Conservation (phyloP, 2,888 invertebrate species). For the Dryobota labecula region DNA sequence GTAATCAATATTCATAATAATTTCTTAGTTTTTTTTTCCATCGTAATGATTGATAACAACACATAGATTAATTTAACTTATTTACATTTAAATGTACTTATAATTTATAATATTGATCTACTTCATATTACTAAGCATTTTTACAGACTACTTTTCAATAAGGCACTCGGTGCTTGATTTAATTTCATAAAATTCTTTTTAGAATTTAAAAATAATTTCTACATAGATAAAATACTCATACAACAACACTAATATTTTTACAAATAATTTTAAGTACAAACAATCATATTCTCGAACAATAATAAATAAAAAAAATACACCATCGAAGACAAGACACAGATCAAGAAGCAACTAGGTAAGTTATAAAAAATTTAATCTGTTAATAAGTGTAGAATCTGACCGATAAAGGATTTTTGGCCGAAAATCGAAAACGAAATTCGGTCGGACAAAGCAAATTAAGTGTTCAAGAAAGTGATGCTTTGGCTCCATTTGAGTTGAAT, state of each 20-base stretch:
- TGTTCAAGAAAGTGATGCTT: neutral
- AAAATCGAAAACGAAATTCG: neutral
- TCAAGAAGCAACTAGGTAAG: neutral
- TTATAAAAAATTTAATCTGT: neutral
- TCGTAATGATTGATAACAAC: slow-evolving; percentile 21
- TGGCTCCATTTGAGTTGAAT: neutral
- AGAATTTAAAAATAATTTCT: slow-evolving; percentile 43
- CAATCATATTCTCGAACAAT: neutral
- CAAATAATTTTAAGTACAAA: slow-evolving; percentile 28
- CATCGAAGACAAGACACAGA: neutral
- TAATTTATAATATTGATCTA: slow-evolving; percentile 28
- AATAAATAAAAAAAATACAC: neutral
- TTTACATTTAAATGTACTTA: slow-evolving; percentile 42
- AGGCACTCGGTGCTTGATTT: slow-evolving; percentile 87
- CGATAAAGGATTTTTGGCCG: neutral
- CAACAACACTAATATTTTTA: slow-evolving; percentile 21
- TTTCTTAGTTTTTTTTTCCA: slow-evolving; percentile 5
- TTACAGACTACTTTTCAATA: slow-evolving; percentile 84
- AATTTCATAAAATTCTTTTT: slow-evolving; percentile 43
- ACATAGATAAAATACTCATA: slow-evolving; percentile 16
- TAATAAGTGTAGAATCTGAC: neutral
- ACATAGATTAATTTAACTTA: slow-evolving; percentile 35
- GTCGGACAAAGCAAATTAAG: neutral
- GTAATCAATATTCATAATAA: slow-evolving; percentile 1
- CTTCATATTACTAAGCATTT: slow-evolving; percentile 61